Evolutionary conservation across 2,797 vertebrate genomes (phyloP), one percentile per base, ranked within the genome.

Genomic region (Fratercula arctica): DNA sequence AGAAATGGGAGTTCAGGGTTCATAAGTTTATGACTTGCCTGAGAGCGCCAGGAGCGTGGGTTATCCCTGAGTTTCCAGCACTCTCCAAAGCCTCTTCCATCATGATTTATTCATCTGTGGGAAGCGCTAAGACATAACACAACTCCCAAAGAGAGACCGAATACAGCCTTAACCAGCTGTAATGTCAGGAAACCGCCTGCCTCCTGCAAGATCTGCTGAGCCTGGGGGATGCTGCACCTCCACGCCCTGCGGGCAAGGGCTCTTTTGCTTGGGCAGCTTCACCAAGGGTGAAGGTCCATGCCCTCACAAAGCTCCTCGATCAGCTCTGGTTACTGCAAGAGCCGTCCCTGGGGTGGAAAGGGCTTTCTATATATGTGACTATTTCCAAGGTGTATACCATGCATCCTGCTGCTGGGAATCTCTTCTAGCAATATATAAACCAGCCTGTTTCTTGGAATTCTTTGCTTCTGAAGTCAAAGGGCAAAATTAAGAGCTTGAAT

Each of bases 61-160:
- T 93, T 67, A 60, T 53, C 53, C 61, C 8, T 23, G 85, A 41
- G 61, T 24, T 87, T 5, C 75, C 74, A 68, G 78, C 72, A 3
- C 23, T 63, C 89, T 85, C 87, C 85, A 72, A 72, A 95, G 87
- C 3, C 41, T 88, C 73, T 90, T 64, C 83, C 67, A 46, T 68
- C 90, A 73, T 70, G 69, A 93, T 86, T 96, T 95, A 90, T 93
- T 95, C 80, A 95, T 88, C 68, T 85, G 69, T 33, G 90, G 85
- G 79, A 90, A 96, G 85, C 0, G 0, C 79, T 75, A 61, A 90
- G 76, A 61, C n/a, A 57, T 33, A 81, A 68, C 83, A 56, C 53
- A 81, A 37, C 53, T 91, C 91, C 79, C 90, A 43, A 18, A 53
- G 85, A 82, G 76, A 72, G 60, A 69, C 26, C 0, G 1, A 93